A percentile compares a stretch with the other conserved stretches of the same genome.
phyloP scores from a whole-genome alignment of 1,140 invertebrate species.

The Pristionchus pacificus region DNA sequence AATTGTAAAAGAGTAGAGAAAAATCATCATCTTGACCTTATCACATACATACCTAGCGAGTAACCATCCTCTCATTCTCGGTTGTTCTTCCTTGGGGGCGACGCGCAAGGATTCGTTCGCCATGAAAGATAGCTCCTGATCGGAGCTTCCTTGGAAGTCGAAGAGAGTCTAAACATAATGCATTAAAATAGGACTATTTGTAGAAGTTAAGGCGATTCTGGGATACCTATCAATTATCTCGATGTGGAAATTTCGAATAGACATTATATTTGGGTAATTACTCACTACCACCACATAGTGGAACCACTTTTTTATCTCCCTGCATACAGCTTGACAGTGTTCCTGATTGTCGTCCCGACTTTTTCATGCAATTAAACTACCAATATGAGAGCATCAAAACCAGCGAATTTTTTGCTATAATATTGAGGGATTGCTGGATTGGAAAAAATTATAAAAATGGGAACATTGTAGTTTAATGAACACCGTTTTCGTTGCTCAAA shows the following conservation, averaged over 20 bases:
- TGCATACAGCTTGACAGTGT: too few relatives aligned
- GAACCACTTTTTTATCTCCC: not conserved
- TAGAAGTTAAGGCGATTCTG: not conserved
- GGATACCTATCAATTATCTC: conserved; percentile 3
- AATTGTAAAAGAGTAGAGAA: conserved; percentile 6
- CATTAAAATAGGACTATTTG: not conserved
- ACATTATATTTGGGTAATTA: not conserved
- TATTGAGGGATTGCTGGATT: too few relatives aligned
- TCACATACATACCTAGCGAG: conserved; percentile 50
- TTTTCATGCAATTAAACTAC: too few relatives aligned
- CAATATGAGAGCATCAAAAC: too few relatives aligned
- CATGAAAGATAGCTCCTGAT: conserved; percentile 73
- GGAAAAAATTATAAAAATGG: too few relatives aligned
- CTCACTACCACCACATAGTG: too few relatives aligned
- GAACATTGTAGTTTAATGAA: too few relatives aligned
- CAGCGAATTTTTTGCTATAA: too few relatives aligned
- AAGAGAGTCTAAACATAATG: conserved; percentile 64
- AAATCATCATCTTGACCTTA: not conserved
- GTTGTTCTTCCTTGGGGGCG: conserved; percentile 77
- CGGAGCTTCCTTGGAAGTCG: conserved; percentile 70
- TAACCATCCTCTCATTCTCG: conserved; percentile 62
- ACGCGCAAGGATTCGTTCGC: conserved; percentile 74
- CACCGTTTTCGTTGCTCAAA: too few relatives aligned
- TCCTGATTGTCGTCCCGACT: too few relatives aligned
- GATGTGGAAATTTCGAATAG: not conserved